Percentiles rank a stretch among this genome's conserved stretches.
These are phyloP conservation scores for Blastobasis lacticolella DNA, from an alignment of 2,888 invertebrate genomes.

Conservation along the genomic window DNA sequence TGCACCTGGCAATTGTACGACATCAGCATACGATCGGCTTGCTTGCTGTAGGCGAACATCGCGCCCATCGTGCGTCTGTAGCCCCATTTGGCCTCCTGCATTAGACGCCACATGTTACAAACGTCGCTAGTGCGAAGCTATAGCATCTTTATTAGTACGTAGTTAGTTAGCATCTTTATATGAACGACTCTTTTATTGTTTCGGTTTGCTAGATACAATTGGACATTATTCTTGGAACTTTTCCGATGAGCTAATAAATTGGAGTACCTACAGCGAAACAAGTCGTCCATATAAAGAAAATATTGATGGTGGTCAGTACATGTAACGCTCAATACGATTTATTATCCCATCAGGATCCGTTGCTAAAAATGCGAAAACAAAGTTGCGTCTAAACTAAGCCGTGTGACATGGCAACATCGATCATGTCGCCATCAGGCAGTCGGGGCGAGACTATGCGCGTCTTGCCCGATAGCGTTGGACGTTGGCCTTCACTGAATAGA, in stretches of 20 bases:
- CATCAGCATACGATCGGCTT: conserved; percentile 70
- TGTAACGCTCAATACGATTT: too few relatives aligned
- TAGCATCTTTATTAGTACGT: too few relatives aligned
- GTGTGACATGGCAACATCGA: not conserved
- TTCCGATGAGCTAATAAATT: too few relatives aligned
- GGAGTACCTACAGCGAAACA: too few relatives aligned
- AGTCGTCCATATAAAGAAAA: too few relatives aligned
- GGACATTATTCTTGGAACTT: too few relatives aligned
- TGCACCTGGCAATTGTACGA: conserved; percentile 72
- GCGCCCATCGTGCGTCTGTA: conserved; percentile 71
- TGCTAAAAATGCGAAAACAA: not conserved
- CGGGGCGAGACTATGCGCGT: not conserved
- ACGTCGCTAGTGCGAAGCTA: conserved; percentile 39
- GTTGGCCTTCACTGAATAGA: not conserved
- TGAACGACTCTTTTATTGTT: too few relatives aligned
- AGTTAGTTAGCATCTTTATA: too few relatives aligned
- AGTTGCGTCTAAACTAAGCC: not conserved
- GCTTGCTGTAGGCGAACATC: conserved; percentile 71
- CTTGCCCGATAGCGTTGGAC: not conserved
- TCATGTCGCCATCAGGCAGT: not conserved
- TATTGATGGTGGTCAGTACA: too few relatives aligned
- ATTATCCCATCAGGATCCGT: too few relatives aligned
- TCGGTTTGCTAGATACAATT: too few relatives aligned
- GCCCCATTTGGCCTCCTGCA: conserved; percentile 72
- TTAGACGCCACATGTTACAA: conserved; percentile 43